phyloP scores from a whole-genome alignment of 2,113 vertebrate genomes.

The Ciconia maguari region DNA sequence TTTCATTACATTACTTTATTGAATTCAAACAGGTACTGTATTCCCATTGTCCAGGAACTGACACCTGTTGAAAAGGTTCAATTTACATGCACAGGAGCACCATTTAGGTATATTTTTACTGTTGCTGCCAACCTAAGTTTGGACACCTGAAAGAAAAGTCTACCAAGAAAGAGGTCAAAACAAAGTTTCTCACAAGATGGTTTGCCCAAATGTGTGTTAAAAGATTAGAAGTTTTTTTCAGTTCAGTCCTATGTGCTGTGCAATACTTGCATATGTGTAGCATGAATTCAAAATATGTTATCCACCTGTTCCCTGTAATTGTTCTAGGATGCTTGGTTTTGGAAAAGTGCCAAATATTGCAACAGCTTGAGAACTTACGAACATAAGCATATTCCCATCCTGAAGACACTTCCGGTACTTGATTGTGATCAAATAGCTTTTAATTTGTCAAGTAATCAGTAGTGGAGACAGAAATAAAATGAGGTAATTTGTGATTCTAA shows the following conservation, averaged over 20 bases:
- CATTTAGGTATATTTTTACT: neutral
- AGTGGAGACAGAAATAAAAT: neutral
- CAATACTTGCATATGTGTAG: neutral
- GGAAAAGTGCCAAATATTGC: neutral
- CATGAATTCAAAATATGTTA: neutral
- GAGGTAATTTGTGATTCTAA: neutral
- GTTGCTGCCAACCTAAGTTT: neutral
- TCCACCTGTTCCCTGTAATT: neutral
- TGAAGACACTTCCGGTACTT: neutral
- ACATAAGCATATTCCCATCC: neutral
- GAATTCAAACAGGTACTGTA: neutral
- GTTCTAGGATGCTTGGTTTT: neutral
- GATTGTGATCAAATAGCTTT: neutral
- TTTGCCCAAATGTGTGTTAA: neutral
- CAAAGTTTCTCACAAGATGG: neutral
- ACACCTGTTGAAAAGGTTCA: neutral
- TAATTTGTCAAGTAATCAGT: neutral
- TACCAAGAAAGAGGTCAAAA: neutral
- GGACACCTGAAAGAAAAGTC: neutral
- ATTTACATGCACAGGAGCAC: neutral
- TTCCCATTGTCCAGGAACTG: neutral
- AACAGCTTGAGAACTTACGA: neutral
- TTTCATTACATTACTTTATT: neutral
- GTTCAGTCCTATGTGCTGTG: neutral
- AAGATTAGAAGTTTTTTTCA: neutral